Conservation (phyloP, 92 coral and sea anemone species). For the Bergia sp. region DNA sequence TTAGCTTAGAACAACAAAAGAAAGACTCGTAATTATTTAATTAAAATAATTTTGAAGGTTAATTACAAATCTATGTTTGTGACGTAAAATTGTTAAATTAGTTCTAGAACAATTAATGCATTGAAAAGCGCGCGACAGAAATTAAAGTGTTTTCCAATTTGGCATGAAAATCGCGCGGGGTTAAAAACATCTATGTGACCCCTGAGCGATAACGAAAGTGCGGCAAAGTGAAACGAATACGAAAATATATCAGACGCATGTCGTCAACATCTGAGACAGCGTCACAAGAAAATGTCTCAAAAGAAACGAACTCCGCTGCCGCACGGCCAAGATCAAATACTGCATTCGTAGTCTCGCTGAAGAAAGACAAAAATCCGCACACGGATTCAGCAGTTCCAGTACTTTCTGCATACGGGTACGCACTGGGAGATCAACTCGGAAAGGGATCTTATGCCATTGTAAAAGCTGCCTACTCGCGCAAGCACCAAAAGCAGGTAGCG, state of each 20-base stretch:
- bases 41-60: not conserved
- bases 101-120: constrained; percentile 1
- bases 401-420: constrained; percentile 91
- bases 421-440: constrained; percentile 93
- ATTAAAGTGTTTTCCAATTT: not conserved
- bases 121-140: constrained; percentile 5
- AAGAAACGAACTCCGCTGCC: constrained; percentile 48
- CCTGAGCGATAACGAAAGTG: not conserved
- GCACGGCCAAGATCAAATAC: constrained; percentile 61
- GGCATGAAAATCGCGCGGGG: not conserved
- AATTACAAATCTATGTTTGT: not conserved
- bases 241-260: constrained; percentile 94
- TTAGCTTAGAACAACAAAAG: not conserved
- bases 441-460: constrained; percentile 98
- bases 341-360: constrained; percentile 27
- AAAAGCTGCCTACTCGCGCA: constrained; percentile 92
- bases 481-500: constrained; percentile 88
- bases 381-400: constrained; percentile 92
- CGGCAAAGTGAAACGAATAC: constrained; percentile 84
- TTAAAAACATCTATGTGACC: not conserved
- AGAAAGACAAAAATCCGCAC: constrained; percentile 38
- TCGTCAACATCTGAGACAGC: constrained; percentile 78
- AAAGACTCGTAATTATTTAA: not conserved
- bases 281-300: constrained; percentile 47
- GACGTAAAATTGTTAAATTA: not conserved